Percentiles rank a stretch among this genome's conserved stretches.
phyloP scores from a whole-genome alignment of 1,140 invertebrate genomes.

The Bombus soroeensis region DNA sequence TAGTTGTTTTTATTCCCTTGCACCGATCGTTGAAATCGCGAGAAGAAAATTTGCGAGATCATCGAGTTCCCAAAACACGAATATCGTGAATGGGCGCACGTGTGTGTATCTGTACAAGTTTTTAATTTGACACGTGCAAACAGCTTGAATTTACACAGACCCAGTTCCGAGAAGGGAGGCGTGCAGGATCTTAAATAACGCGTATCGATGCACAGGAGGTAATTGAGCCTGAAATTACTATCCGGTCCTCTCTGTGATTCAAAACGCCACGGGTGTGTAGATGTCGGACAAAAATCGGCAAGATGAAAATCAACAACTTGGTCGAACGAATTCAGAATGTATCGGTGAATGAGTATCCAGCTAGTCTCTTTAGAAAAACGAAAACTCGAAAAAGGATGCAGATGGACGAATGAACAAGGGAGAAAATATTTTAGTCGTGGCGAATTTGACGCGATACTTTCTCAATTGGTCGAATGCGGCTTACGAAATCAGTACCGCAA shows the following conservation, averaged over 20 bases:
- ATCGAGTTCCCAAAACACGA: not conserved
- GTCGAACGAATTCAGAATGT: not conserved
- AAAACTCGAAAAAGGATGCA: not conserved
- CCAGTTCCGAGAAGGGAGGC: not conserved
- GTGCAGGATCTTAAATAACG: slow-evolving; percentile 41
- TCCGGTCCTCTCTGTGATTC: slow-evolving; percentile 28
- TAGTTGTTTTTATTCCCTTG: not conserved
- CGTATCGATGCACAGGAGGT: slow-evolving; percentile 38
- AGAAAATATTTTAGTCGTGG: not conserved
- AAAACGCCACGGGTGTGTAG: slow-evolving; percentile 23
- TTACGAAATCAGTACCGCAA: too few relatives aligned
- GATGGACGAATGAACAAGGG: not conserved
- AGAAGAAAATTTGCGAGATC: slow-evolving; percentile 1
- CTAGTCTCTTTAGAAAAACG: not conserved
- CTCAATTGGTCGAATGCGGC: too few relatives aligned
- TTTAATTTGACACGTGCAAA: slow-evolving; percentile 46
- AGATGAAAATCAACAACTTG: slow-evolving; percentile 31
- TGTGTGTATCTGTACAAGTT: slow-evolving; percentile 1
- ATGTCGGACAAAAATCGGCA: slow-evolving; percentile 20
- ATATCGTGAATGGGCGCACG: not conserved
- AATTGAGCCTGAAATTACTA: slow-evolving; percentile 51
- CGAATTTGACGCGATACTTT: slow-evolving; percentile 6
- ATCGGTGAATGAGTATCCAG: not conserved
- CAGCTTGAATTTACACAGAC: slow-evolving; percentile 38
- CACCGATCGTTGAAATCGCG: not conserved